Conservation (phyloP, 1,140 invertebrate species). For the Schlechtendalia chinensis region DNA sequence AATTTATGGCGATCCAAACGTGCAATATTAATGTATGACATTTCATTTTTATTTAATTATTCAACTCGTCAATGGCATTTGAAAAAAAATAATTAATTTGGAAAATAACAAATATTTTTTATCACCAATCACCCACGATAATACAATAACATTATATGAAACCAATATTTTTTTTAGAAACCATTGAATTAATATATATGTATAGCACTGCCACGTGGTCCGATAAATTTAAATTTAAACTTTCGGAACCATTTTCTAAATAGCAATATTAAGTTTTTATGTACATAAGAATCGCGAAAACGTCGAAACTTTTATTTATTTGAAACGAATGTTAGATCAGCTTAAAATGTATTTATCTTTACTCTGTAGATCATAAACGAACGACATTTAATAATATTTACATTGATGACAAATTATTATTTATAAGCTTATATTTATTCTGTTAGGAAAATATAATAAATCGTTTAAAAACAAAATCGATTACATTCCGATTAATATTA, state of each 20-base stretch:
- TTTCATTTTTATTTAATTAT: slow-evolving; percentile 6
- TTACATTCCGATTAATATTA: no score
- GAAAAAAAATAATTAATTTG: background rate
- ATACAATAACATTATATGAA: background rate
- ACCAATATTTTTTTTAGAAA: no score
- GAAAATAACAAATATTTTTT: background rate
- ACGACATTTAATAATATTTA: no score
- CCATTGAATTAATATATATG: background rate
- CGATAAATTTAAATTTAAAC: background rate
- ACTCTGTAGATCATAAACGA: no score
- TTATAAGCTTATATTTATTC: no score
- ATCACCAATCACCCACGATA: background rate
- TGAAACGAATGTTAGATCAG: no score
- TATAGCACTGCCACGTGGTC: background rate
- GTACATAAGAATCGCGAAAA: no score
- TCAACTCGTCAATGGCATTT: background rate
- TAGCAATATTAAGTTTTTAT: background rate
- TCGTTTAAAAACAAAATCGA: no score
- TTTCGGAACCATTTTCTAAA: background rate
- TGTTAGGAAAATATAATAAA: no score
- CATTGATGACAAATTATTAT: no score
- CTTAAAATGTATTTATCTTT: no score
- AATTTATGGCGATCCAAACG: slow-evolving; percentile 2
- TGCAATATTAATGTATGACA: slow-evolving; percentile 7
- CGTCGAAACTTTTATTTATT: no score